Conservation (phyloP, 2,797 vertebrate species). For the Falco concolor region DNA sequence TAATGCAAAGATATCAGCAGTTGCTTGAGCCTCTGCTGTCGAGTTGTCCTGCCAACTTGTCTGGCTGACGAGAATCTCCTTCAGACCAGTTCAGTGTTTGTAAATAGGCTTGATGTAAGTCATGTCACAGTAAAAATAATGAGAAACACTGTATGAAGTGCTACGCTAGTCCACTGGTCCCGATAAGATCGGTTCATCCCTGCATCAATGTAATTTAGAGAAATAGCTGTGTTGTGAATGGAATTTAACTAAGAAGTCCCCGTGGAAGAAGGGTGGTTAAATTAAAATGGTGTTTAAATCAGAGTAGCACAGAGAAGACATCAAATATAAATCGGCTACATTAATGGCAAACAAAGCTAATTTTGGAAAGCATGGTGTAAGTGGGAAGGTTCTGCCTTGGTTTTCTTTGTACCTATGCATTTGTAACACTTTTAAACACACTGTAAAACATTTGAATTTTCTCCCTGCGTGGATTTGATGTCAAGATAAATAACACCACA, state of each 20-base stretch:
- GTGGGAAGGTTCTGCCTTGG: not conserved
- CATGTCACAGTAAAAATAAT: conserved; percentile 54
- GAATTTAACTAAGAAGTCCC: conserved; percentile 33
- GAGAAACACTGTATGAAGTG: not conserved
- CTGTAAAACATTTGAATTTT: too few relatives aligned
- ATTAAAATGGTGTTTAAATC: conserved; percentile 32
- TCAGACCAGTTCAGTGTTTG: not conserved
- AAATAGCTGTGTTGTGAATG: conserved; percentile 17
- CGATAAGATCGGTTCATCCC: not conserved
- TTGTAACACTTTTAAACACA: not conserved
- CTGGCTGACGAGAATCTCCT: conserved; percentile 12
- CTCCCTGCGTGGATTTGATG: not conserved
- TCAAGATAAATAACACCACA: not conserved
- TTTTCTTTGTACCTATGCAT: not conserved
- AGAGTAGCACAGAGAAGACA: not conserved
- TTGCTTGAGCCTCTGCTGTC: conserved; percentile 7
- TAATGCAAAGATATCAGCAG: not conserved
- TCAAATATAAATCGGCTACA: not conserved
- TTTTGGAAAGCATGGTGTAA: not conserved
- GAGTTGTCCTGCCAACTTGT: not conserved
- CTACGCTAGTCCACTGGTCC: not conserved
- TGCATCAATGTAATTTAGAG: conserved; percentile 32
- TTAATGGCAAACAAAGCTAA: not conserved
- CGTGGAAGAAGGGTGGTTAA: not conserved
- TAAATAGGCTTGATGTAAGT: conserved; percentile 56